A percentile compares a stretch with the other conserved stretches of the same genome.
Evolutionary conservation across 2,113 vertebrate genomes (phyloP).

Genomic region (Channa maculata): DNA sequence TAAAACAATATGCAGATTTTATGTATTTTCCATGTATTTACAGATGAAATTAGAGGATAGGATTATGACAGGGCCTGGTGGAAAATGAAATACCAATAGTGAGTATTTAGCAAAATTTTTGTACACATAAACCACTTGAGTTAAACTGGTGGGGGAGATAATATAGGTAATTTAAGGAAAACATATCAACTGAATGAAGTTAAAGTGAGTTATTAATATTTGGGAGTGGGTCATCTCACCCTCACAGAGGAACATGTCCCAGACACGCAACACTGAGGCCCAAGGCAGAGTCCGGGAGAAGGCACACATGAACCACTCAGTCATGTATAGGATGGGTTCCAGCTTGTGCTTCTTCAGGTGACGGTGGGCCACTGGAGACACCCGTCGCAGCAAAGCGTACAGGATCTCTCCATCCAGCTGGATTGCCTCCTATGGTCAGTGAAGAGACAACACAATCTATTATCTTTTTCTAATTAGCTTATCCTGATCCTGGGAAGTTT

Average conservation of each 20-base stretch:
- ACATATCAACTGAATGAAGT: too few relatives aligned
- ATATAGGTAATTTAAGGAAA: too few relatives aligned
- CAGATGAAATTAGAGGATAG: background rate
- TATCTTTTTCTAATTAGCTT: constrained; percentile 37
- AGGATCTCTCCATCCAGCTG: constrained; percentile 98
- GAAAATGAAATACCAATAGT: background rate
- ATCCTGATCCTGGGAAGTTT: constrained; percentile 31
- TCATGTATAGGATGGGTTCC: constrained; percentile 98
- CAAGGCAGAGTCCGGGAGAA: constrained; percentile 97
- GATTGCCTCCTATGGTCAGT: constrained; percentile 90
- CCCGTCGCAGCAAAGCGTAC: constrained; percentile 89
- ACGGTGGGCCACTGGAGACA: constrained; percentile 88
- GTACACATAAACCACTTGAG: background rate
- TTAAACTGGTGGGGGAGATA: too few relatives aligned
- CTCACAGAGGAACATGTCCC: constrained; percentile 99
- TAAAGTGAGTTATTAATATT: too few relatives aligned
- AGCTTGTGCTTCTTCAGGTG: constrained; percentile 96
- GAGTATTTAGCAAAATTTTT: constrained; percentile 7
- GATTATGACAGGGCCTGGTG: background rate
- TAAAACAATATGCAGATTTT: background rate
- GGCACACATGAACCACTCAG: constrained; percentile 99
- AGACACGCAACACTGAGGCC: constrained; percentile 94
- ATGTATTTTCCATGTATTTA: background rate
- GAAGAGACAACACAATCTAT: background rate
- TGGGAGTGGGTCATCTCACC: constrained; percentile 74